A percentile compares a stretch with the other conserved stretches of the same genome.
These are phyloP conservation scores for Drosophila mayaguana DNA, from an alignment of 2,888 invertebrate species.

Conservation along the genomic window DNA sequence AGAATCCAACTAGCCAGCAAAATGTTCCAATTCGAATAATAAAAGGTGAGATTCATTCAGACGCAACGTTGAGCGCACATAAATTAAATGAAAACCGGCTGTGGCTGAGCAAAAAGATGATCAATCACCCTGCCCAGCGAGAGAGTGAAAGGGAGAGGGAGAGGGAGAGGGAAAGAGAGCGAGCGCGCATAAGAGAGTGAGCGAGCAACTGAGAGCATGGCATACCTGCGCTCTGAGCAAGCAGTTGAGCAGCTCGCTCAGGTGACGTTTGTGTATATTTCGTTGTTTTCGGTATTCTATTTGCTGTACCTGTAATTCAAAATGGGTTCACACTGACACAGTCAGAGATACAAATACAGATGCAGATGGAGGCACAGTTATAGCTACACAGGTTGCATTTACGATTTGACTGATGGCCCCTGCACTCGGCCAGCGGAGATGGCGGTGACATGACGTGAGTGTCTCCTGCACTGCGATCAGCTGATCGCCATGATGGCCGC, in stretches of 20 bases:
- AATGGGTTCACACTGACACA: slow-evolving; percentile 62
- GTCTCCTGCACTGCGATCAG: slow-evolving; percentile 51
- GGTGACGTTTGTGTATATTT: slow-evolving; percentile 15
- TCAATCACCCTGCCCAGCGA: slow-evolving; percentile 61
- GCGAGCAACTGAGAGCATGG: slow-evolving; percentile 23
- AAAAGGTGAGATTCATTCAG: slow-evolving; percentile 76
- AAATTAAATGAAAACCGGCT: slow-evolving; percentile 75
- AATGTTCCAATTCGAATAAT: slow-evolving; percentile 71
- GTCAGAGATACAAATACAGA: slow-evolving; percentile 11
- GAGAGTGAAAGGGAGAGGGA: slow-evolving; percentile 24
- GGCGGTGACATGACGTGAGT: slow-evolving; percentile 65
- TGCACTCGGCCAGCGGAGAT: slow-evolving; percentile 66
- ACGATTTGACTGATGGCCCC: slow-evolving; percentile 48
- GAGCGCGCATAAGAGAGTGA: slow-evolving; percentile 6
- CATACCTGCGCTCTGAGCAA: slow-evolving; percentile 53
- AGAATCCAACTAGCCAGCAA: slow-evolving; percentile 43
- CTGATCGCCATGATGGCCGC: slow-evolving; percentile 80
- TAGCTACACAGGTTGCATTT: slow-evolving; percentile 30
- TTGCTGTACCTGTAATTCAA: slow-evolving; percentile 71
- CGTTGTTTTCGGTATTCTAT: slow-evolving; percentile 8
- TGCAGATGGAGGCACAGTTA: slow-evolving; percentile 16
- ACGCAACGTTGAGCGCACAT: slow-evolving; percentile 61
- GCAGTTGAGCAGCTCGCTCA: slow-evolving; percentile 23
- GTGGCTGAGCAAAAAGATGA: slow-evolving; percentile 74
- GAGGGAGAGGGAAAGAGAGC: slow-evolving; percentile 17